Evolutionary conservation across 2,797 vertebrate species (phyloP).

Genomic region (Alcedo quadribrachys): DNA sequence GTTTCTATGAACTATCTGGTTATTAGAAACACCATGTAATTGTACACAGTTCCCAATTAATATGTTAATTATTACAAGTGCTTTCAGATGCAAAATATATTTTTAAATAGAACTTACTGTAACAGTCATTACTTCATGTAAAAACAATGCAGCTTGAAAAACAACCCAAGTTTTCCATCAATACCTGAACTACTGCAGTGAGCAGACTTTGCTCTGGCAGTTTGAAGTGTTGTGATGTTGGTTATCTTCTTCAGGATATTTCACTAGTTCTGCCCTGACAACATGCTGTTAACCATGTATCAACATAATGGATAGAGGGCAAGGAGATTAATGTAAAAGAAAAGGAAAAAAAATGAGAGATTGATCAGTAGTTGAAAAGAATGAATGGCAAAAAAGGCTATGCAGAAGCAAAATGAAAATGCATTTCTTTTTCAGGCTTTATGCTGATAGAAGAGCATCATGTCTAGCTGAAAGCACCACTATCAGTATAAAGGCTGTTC

Average conservation of each 20-base stretch:
- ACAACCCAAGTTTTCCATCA: slow-evolving; percentile 16
- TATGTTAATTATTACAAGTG: neutral
- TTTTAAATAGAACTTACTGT: neutral
- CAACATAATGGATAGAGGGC: slow-evolving; percentile 59
- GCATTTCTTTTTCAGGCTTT: neutral
- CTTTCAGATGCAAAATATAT: neutral
- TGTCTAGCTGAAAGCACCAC: neutral
- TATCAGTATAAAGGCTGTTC: neutral
- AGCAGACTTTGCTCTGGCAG: slow-evolving; percentile 93
- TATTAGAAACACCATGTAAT: neutral
- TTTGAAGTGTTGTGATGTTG: slow-evolving; percentile 79
- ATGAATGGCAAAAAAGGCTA: slow-evolving; percentile 27
- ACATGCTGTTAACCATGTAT: slow-evolving; percentile 84
- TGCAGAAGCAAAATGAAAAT: slow-evolving; percentile 14
- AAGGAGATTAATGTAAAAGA: slow-evolving; percentile 55
- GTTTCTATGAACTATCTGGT: neutral
- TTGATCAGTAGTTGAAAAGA: slow-evolving; percentile 55
- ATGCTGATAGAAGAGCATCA: neutral
- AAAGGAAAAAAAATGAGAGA: slow-evolving; percentile 40
- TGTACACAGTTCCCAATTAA: neutral
- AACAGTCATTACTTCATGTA: neutral
- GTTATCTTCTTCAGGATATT: slow-evolving; percentile 92
- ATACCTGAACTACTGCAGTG: slow-evolving; percentile 89
- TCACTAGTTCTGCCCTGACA: slow-evolving; percentile 95
- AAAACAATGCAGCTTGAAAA: neutral